These are phyloP conservation scores for Acrocephalus scirpaceus DNA, from an alignment of 2,797 vertebrate genomes.

Conservation along the genomic window DNA sequence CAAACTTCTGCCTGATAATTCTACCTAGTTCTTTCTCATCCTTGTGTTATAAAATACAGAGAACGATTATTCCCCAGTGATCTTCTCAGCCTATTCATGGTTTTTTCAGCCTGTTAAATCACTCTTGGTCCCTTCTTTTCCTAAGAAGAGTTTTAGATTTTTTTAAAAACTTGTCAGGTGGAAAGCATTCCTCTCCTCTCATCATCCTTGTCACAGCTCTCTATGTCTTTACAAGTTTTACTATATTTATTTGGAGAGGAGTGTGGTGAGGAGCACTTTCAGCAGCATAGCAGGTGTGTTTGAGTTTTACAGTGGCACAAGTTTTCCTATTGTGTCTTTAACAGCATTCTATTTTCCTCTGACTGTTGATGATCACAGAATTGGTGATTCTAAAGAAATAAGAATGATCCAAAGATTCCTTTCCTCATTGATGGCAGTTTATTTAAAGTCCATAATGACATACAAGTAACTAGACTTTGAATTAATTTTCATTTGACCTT, in stretches of 20 bases:
- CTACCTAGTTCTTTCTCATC: background rate
- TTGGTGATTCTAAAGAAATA: background rate
- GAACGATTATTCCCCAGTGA: conserved; percentile 12
- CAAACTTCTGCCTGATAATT: background rate
- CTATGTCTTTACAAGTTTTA: background rate
- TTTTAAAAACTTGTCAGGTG: conserved; percentile 18
- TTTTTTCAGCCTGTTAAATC: conserved; percentile 20
- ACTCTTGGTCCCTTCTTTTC: background rate
- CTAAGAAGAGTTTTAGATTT: background rate
- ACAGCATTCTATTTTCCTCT: background rate
- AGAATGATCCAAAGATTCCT: background rate
- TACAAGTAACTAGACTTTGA: background rate
- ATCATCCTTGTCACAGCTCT: background rate
- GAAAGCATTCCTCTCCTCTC: conserved; percentile 1
- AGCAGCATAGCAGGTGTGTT: background rate
- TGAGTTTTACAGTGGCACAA: background rate
- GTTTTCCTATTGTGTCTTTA: background rate
- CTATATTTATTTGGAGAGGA: background rate
- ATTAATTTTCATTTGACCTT: background rate
- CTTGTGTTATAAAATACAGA: background rate
- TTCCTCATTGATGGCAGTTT: background rate
- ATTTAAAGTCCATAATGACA: background rate
- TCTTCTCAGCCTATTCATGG: background rate
- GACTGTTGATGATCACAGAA: background rate
- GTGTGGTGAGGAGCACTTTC: background rate